Evolutionary conservation across 64 coral and sea anemone genomes (phyloP).

Genomic region (Stylophora pistillata): DNA sequence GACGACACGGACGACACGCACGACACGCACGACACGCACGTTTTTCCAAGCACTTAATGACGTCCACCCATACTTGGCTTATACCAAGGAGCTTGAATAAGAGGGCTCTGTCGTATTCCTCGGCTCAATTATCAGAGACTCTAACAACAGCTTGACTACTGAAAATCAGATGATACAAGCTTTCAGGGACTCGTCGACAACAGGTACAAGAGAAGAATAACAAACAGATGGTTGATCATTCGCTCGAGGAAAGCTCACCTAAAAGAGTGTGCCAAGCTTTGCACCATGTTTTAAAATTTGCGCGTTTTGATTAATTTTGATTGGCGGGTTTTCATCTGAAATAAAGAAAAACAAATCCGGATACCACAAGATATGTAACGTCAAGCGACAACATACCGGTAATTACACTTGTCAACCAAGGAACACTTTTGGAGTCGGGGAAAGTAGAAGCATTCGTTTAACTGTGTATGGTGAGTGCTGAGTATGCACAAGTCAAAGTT

Average conservation of each 20-base stretch:
- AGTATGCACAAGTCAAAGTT: not conserved
- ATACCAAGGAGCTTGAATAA: not conserved
- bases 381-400: not conserved
- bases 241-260: too few species aligned
- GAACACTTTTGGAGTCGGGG: not conserved
- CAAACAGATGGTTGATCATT: too few species aligned
- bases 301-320: too few species aligned
- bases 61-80: not conserved
- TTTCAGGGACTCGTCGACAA: not conserved
- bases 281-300: too few species aligned
- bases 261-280: too few species aligned
- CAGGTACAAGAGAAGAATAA: not conserved
- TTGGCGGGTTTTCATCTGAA: too few species aligned
- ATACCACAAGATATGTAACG: slow-evolving; percentile 45
- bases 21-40: not conserved
- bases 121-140: not conserved
- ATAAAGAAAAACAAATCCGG: slow-evolving; percentile 42
- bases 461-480: not conserved
- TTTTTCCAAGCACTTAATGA: not conserved
- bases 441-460: not conserved
- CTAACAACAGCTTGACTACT: not conserved
- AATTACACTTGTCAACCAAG: slow-evolving; percentile 18
- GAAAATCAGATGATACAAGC: not conserved
- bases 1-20: not conserved
- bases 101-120: not conserved